A percentile compares a stretch with the other conserved stretches of the same genome.
Conservation (phyloP, 1,140 invertebrate species). For the Carposina sasakii region DNA sequence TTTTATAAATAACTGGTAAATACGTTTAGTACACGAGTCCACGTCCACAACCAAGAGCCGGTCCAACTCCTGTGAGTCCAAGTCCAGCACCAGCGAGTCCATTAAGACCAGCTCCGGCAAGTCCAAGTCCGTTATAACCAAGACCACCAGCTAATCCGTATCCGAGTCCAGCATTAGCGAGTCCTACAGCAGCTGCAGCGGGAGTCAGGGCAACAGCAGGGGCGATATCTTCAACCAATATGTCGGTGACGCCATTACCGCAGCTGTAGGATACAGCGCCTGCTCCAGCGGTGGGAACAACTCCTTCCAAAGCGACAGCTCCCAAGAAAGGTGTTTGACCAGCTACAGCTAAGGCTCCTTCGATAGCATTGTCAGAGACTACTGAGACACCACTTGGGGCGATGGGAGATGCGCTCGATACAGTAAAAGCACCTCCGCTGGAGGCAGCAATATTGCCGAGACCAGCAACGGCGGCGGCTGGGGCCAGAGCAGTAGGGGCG, state of each 20-base stretch:
- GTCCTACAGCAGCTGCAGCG: too few species aligned
- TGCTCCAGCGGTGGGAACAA: neutral
- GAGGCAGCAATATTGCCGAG: neutral
- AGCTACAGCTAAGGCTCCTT: neutral
- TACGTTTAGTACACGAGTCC: too few species aligned
- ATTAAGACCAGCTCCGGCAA: too few species aligned
- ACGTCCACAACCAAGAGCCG: too few species aligned
- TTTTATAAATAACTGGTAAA: too few species aligned
- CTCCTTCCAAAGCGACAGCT: slow-evolving; percentile 2
- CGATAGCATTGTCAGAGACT: neutral
- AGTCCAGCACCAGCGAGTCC: too few species aligned
- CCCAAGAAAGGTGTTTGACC: slow-evolving; percentile 3
- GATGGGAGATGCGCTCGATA: slow-evolving; percentile 2
- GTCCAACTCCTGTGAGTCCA: too few species aligned
- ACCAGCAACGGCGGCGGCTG: too few species aligned
- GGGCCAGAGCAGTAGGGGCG: too few species aligned
- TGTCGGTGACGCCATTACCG: slow-evolving; percentile 20
- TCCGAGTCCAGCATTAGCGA: too few species aligned
- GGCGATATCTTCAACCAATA: slow-evolving; percentile 17
- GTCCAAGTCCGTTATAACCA: too few species aligned
- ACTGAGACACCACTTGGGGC: slow-evolving; percentile 8
- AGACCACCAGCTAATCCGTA: too few species aligned
- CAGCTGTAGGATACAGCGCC: neutral
- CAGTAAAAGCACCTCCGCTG: neutral
- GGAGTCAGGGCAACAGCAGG: neutral